phyloP scores from a whole-genome alignment of 2,797 vertebrate genomes.

The Malurus splendens region DNA sequence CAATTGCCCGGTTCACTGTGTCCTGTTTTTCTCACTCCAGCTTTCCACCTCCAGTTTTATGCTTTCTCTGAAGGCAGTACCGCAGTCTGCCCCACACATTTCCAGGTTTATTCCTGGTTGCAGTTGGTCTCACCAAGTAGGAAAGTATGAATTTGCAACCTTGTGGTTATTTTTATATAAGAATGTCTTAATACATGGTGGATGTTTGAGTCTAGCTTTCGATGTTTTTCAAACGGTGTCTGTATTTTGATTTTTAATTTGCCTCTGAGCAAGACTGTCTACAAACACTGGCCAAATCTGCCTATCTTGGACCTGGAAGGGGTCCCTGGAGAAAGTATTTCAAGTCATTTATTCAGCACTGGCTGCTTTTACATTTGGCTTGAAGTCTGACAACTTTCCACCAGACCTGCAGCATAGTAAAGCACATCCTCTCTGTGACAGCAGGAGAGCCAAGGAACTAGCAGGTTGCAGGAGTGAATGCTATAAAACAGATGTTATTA shows the following conservation, averaged over 20 bases:
- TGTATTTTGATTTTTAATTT: conserved; percentile 77
- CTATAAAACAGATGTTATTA: conserved; percentile 71
- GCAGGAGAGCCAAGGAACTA: conserved; percentile 46
- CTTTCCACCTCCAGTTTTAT: conserved; percentile 35
- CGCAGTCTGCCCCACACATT: conserved; percentile 58
- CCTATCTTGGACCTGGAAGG: conserved; percentile 69
- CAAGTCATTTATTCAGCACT: conserved; percentile 70
- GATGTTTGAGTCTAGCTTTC: conserved; percentile 73
- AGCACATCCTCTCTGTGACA: conserved; percentile 66
- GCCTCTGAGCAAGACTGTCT: conserved; percentile 70
- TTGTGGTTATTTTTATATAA: conserved; percentile 76
- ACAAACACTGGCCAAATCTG: conserved; percentile 68
- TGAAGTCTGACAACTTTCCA: conserved; percentile 68
- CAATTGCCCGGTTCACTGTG: background rate
- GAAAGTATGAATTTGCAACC: conserved; percentile 76
- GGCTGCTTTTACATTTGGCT: conserved; percentile 66
- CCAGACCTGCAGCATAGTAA: conserved; percentile 69
- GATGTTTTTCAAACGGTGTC: conserved; percentile 72
- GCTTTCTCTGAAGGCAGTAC: conserved; percentile 62
- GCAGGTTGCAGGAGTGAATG: conserved; percentile 69
- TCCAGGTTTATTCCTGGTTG: conserved; percentile 74
- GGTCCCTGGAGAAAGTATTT: conserved; percentile 72
- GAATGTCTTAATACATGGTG: conserved; percentile 73
- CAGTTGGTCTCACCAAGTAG: conserved; percentile 69
- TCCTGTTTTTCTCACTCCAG: conserved; percentile 9